Evolutionary conservation across 2,888 invertebrate species (phyloP), one percentile per base, ranked within the genome.

Genomic region (Oithona nana): DNA sequence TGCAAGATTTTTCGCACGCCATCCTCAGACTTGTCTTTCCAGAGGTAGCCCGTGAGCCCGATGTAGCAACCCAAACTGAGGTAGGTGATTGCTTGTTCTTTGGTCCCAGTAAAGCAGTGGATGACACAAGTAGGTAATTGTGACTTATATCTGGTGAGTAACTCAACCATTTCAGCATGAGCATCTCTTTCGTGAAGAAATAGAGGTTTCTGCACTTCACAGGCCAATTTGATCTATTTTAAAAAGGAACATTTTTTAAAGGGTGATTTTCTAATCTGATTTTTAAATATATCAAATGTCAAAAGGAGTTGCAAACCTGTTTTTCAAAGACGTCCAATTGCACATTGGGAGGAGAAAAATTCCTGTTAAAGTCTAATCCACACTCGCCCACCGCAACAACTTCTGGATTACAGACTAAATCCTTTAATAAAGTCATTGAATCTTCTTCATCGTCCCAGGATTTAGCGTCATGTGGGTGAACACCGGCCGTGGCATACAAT

Each of bases 331-430:
- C 90, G 66, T 82, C 79, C 66, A 84, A 78, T 75, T 94, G 94
- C 67, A 84, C 83, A 65, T 83, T 82, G 3, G 86, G 89, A 70
- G 90, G 88, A 8, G 92, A 92, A 76, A 92, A 93, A 73, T 92
- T 89, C 71, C 90, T 83, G 73, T 86, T 89, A 74, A 88, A 93
- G 77, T 94, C 93, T 67, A 94, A 79, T 39, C 93, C 93, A 73
- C 93, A 93, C 73, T 92, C 92, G 24, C 93, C 93, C 50, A 93
- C 80, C 1, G 92, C 92, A 30, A 93, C 92, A 73, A 92, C 92
- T 75, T 92, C 89, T 2, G 83, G 82, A 70, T 87, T 88, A 60
- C 78, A 77, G 22, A 87, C 86, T 67, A 87, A 81, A 66, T 80
- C 79, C 69, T 80, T 79, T 64, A 90, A 75, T 70, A 87, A 86